Percentiles rank a stretch among this genome's conserved stretches.
These are phyloP conservation scores for Conus ventricosus DNA, from an alignment of 1,140 invertebrate species.

Conservation along the genomic window DNA sequence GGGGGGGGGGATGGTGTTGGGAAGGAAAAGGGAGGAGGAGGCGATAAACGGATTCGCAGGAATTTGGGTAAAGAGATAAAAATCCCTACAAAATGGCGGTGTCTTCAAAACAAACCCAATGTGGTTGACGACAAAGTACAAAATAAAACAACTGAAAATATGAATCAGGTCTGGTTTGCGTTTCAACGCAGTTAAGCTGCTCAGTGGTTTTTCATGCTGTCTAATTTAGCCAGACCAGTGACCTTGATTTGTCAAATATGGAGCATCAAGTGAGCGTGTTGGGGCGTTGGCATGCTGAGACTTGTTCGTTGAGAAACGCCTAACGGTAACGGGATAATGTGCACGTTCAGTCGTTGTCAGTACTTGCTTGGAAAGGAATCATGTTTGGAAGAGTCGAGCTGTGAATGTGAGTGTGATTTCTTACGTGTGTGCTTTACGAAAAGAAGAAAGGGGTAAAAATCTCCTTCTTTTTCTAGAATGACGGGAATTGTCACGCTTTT, in stretches of 20 bases:
- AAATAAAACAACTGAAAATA: background rate
- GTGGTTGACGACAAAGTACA: background rate
- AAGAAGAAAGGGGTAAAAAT: too few relatives aligned
- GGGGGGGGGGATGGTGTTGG: too few relatives aligned
- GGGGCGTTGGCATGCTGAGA: background rate
- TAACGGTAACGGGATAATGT: too few relatives aligned
- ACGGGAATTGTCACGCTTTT: too few relatives aligned
- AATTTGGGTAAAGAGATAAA: background rate
- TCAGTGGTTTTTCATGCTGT: too few relatives aligned
- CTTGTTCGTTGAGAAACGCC: background rate
- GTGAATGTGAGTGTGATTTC: background rate
- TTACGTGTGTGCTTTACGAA: background rate
- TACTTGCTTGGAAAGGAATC: background rate
- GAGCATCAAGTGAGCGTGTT: background rate
- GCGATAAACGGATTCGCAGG: background rate
- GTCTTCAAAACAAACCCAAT: conserved; percentile 27
- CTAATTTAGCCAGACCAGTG: too few relatives aligned
- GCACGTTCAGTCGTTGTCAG: too few relatives aligned
- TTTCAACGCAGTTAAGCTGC: background rate
- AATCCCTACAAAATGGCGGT: conserved; percentile 16
- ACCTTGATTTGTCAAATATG: background rate
- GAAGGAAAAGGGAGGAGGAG: background rate
- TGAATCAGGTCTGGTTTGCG: background rate
- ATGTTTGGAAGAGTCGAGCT: background rate
- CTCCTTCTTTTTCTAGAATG: too few relatives aligned